phyloP scores from a whole-genome alignment of 2,113 vertebrate species.

The Seriola dumerili region DNA sequence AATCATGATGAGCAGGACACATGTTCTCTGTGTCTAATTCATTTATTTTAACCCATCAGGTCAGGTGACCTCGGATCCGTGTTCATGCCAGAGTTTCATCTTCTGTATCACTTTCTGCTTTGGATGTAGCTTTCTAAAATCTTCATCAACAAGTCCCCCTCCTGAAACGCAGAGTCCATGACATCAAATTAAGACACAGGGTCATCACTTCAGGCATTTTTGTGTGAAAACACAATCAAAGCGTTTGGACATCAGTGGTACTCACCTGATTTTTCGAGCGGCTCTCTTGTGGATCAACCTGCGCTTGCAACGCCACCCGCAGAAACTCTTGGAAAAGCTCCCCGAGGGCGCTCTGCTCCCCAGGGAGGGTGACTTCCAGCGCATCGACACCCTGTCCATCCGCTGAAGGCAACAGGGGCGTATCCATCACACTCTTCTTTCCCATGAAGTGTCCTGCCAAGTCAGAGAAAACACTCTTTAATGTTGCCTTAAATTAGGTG shows the following conservation, averaged over 20 bases:
- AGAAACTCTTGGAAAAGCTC: slow-evolving; percentile 86
- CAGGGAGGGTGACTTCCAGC: slow-evolving; percentile 61
- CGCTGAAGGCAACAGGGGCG: slow-evolving; percentile 64
- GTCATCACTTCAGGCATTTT: background rate
- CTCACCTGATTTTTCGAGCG: slow-evolving; percentile 84
- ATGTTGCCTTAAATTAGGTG: background rate
- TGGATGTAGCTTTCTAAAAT: slow-evolving; percentile 88
- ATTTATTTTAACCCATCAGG: slow-evolving; percentile 43
- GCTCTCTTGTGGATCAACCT: slow-evolving; percentile 78
- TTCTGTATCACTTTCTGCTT: slow-evolving; percentile 76
- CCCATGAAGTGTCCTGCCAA: slow-evolving; percentile 95
- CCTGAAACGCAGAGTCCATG: slow-evolving; percentile 77
- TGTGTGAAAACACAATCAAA: background rate
- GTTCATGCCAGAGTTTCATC: slow-evolving; percentile 39
- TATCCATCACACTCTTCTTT: slow-evolving; percentile 90
- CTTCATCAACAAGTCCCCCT: slow-evolving; percentile 85
- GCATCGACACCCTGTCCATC: slow-evolving; percentile 62
- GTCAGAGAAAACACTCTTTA: background rate
- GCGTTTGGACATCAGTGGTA: accelerated
- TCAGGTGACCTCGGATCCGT: slow-evolving; percentile 43
- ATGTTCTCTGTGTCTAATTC: slow-evolving; percentile 31
- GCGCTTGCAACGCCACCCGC: slow-evolving; percentile 83
- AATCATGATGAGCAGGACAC: slow-evolving; percentile 65
- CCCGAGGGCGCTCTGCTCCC: slow-evolving; percentile 76
- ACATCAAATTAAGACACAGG: background rate